A percentile compares a stretch with the other conserved stretches of the same genome.
phyloP scores from a whole-genome alignment of 2,888 invertebrate species.

The Aspidiotus destructor region DNA sequence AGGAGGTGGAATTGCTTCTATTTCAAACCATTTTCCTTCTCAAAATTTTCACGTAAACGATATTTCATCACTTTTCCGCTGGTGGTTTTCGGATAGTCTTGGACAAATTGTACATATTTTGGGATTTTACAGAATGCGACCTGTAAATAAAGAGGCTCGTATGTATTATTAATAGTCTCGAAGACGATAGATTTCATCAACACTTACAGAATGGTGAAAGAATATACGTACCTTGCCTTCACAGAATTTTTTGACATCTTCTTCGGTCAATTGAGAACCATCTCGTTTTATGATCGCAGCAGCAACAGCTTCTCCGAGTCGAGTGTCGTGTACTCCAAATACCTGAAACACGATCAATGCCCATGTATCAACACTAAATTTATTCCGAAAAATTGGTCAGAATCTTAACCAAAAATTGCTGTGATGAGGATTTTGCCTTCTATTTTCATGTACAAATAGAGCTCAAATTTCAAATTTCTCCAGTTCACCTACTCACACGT shows the following conservation, averaged over 20 bases:
- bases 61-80: constrained; percentile 77
- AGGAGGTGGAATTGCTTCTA: no score
- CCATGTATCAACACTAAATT: no score
- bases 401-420: no score
- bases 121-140: constrained; percentile 76
- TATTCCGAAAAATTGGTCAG: no score
- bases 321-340: constrained; percentile 62
- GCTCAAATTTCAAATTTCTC: no score
- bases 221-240: constrained; percentile 43
- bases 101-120: constrained; percentile 54
- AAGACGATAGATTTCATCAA: background rate
- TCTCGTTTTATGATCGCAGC: constrained; percentile 54
- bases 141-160: constrained; percentile 35
- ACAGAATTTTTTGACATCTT: constrained; percentile 55
- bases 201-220: no score
- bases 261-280: constrained; percentile 46
- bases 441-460: no score
- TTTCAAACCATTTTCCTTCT: constrained; percentile 19
- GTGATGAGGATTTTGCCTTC: no score
- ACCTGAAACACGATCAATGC: constrained; percentile 44
- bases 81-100: constrained; percentile 65
- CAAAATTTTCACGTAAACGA: constrained; percentile 45
- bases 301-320: constrained; percentile 69
- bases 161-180: background rate
- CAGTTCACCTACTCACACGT: no score